A percentile compares a stretch with the other conserved stretches of the same genome.
Evolutionary conservation across 2,113 vertebrate species (phyloP).

Genomic region (Microtus pennsylvanicus): DNA sequence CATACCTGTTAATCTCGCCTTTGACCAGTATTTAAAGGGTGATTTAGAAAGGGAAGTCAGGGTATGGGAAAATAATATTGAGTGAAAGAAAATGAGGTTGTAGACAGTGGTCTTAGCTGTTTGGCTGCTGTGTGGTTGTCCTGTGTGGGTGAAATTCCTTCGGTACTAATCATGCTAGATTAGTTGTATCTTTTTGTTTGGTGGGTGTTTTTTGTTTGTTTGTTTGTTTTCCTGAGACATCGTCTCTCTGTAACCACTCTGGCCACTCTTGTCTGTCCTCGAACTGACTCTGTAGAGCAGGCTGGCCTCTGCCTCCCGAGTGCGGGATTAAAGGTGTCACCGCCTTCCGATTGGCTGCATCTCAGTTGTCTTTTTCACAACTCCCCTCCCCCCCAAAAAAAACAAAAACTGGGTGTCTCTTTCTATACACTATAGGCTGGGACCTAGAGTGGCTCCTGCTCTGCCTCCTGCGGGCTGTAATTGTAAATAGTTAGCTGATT

Average conservation of each 20-base stretch:
- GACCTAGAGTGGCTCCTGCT: not conserved
- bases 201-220: not conserved
- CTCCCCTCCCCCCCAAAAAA: too few species aligned
- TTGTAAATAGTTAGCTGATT: not conserved
- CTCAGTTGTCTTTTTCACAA: not conserved
- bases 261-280: not conserved
- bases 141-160: not conserved
- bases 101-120: not conserved
- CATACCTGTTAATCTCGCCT: too few species aligned
- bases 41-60: not conserved
- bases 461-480: not conserved
- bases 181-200: not conserved
- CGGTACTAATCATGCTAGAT: not conserved
- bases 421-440: not conserved
- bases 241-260: not conserved
- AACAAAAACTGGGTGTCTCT: not conserved
- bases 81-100: not conserved
- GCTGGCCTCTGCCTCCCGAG: not conserved
- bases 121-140: not conserved
- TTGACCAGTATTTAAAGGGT: constrained; percentile 16
- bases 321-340: not conserved
- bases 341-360: not conserved
- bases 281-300: not conserved
- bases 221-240: too few species aligned
- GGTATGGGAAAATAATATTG: not conserved